These are phyloP conservation scores for Drosophila multiciliata DNA, from an alignment of 2,888 invertebrate genomes.

Conservation along the genomic window DNA sequence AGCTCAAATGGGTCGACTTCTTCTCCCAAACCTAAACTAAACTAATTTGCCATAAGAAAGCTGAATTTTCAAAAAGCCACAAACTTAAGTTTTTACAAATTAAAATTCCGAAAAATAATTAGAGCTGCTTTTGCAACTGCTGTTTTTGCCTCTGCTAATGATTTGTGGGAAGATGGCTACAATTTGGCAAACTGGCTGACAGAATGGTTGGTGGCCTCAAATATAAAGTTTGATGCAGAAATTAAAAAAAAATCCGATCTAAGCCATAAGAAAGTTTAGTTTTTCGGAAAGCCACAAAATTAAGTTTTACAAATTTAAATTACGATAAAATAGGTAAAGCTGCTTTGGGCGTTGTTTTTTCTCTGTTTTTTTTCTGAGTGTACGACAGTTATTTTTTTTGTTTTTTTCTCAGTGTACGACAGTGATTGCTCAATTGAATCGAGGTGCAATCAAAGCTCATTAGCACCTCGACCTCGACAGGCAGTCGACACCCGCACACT, in stretches of 20 bases:
- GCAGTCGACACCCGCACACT: constrained; percentile 26
- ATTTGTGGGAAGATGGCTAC: too few relatives aligned
- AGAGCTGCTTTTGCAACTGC: neutral
- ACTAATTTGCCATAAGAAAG: too few relatives aligned
- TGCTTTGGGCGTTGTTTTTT: neutral
- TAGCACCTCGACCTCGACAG: constrained; percentile 34
- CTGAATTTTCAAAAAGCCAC: too few relatives aligned
- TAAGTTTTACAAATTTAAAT: neutral
- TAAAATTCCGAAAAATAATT: neutral
- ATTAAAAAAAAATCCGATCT: too few relatives aligned
- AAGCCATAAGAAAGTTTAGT: too few relatives aligned
- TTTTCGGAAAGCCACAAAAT: neutral
- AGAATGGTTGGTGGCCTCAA: too few relatives aligned
- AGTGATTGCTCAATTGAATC: neutral
- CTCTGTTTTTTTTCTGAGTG: neutral
- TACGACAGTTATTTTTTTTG: neutral
- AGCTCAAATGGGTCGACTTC: neutral
- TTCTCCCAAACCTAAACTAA: neutral
- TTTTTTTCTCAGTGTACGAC: neutral
- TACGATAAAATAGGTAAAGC: neutral
- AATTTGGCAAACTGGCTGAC: too few relatives aligned
- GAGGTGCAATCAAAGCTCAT: constrained; percentile 24
- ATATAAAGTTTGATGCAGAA: too few relatives aligned
- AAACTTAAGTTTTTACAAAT: neutral
- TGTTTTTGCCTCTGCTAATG: too few relatives aligned